Percentiles rank a stretch among this genome's conserved stretches.
Evolutionary conservation across 2,888 invertebrate genomes (phyloP).

Genomic region (Linnaemya tessellans): DNA sequence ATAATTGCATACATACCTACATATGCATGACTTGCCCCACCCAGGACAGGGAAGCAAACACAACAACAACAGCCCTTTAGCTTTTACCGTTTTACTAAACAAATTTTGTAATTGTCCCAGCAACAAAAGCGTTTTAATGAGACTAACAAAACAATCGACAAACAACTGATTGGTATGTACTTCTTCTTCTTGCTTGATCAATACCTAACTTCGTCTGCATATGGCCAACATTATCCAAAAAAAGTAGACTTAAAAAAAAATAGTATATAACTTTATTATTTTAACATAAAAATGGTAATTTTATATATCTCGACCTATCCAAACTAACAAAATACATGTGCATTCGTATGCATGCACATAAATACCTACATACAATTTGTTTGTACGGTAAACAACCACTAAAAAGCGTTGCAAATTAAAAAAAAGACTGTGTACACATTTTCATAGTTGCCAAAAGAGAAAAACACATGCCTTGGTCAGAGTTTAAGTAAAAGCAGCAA

Average conservation of each 20-base stretch:
- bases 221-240: conserved; percentile 2
- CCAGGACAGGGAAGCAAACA: conserved; percentile 15
- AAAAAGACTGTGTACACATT: conserved; percentile 33
- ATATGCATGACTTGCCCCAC: conserved; percentile 36
- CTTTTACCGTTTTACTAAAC: conserved; percentile 1
- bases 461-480: conserved; percentile 56
- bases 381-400: conserved; percentile 16
- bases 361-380: not conserved
- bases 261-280: conserved; percentile 46
- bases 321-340: not conserved
- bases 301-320: conserved; percentile 15
- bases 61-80: not conserved
- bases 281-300: conserved; percentile 58
- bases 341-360: not conserved
- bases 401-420: conserved; percentile 35
- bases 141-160: conserved; percentile 14
- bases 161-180: conserved; percentile 1
- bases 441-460: conserved; percentile 52
- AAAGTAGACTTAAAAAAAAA: not conserved
- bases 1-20: too few species aligned
- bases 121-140: conserved; percentile 32
- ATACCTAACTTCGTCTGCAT: conserved; percentile 14
- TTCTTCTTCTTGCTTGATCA: conserved; percentile 35
- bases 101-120: conserved; percentile 56
- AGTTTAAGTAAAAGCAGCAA: conserved; percentile 6